Base-by-base conservation (phyloP, 2,113 vertebrate species). In the Elephantulus edwardii region DNA sequence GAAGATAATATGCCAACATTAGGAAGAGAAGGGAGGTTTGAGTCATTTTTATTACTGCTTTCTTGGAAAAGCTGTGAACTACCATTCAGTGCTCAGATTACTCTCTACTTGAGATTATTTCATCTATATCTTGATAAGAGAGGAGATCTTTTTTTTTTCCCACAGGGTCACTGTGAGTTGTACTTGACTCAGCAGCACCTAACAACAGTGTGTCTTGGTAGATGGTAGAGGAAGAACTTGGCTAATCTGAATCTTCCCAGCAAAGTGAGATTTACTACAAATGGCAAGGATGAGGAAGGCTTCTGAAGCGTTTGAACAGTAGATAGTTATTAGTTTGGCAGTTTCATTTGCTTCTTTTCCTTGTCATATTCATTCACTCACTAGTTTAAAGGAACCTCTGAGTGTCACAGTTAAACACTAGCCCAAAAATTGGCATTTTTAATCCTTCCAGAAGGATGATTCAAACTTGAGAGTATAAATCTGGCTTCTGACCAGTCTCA, bases 101-200 rank as follows among this genome's bases (percentile, higher is more conserved):
- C 8, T 72, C 20, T 48, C n/a, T 30, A 42, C 9, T 6, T 42
- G 62, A 9, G 0, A 19, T n/a, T 79, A 28, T 16, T 14, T 58
- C 11, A 5, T 7, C 26, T 42, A 0, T 16, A 1, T 81, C 40
- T n/a, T n/a, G n/a, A n/a, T n/a, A n/a, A n/a, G n/a, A n/a, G n/a
- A n/a, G n/a, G n/a, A n/a, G n/a, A n/a, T n/a, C n/a, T n/a, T n/a
- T n/a, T n/a, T n/a, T n/a, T n/a, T n/a, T n/a, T n/a, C n/a, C n/a
- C n/a, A n/a, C n/a, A n/a, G n/a, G n/a, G n/a, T n/a, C n/a, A n/a
- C n/a, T n/a, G n/a, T n/a, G n/a, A n/a, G n/a, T n/a, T n/a, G n/a
- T n/a, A n/a, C n/a, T n/a, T n/a, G n/a, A n/a, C n/a, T n/a, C n/a
- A n/a, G n/a, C n/a, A n/a, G n/a, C n/a, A n/a, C n/a, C n/a, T n/a